Evolutionary conservation across 2,797 vertebrate species (phyloP).

Genomic region (Streptopelia turtur): DNA sequence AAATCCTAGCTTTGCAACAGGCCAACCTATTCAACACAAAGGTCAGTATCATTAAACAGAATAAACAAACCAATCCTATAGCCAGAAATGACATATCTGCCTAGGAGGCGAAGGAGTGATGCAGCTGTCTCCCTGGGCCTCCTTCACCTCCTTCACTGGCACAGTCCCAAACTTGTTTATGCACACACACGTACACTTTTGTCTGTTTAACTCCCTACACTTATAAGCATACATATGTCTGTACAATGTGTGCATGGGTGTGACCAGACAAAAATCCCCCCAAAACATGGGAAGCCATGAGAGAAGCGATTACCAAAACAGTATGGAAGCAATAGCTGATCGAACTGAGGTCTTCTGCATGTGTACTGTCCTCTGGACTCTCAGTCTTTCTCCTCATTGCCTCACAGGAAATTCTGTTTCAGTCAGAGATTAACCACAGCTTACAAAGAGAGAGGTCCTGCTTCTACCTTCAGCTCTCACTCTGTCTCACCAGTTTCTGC

Average conservation of each 20-base stretch:
- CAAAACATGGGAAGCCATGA: fast-evolving
- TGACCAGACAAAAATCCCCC: neutral
- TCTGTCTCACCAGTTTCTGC: neutral
- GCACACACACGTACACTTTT: neutral
- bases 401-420: fast-evolving
- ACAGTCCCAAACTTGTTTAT: neutral
- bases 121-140: neutral
- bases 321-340: neutral
- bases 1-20: slow-evolving; percentile 39
- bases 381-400: neutral
- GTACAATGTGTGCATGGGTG: fast-evolving
- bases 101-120: neutral
- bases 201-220: neutral
- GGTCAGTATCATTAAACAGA: slow-evolving; percentile 70
- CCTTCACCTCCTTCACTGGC: neutral
- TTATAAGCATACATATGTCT: fast-evolving
- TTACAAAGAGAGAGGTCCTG: neutral
- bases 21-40: slow-evolving; percentile 61
- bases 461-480: neutral
- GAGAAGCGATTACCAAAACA: neutral
- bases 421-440: neutral
- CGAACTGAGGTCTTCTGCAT: neutral
- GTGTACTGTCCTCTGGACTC: neutral
- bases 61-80: slow-evolving; percentile 43
- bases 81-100: slow-evolving; percentile 46